Conservation (phyloP, 2,113 vertebrate species). For the Chaetops frenatus region DNA sequence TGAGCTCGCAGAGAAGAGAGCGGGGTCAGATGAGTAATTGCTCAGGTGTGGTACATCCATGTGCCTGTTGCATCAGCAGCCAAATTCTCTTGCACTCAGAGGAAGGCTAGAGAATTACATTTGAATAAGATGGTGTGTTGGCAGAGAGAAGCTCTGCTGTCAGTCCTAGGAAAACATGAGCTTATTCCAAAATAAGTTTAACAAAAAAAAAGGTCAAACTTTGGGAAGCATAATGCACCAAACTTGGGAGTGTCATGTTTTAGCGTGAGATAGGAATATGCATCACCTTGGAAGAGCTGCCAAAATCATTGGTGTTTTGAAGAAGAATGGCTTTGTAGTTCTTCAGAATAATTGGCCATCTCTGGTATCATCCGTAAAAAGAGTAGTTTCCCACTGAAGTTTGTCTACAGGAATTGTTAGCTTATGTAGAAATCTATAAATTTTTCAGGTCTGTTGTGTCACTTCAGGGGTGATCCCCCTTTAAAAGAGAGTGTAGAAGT, state of each 20-base stretch:
- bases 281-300: neutral
- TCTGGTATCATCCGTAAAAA: neutral
- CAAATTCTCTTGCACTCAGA: neutral
- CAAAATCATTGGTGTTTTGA: neutral
- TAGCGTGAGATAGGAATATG: neutral
- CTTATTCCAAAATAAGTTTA: neutral
- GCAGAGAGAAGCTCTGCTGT: neutral
- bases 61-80: neutral
- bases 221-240: fast-evolving
- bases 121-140: neutral
- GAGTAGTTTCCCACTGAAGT: neutral
- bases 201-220: neutral
- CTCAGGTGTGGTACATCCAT: neutral
- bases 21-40: neutral
- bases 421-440: neutral
- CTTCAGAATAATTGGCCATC: neutral
- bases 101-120: neutral
- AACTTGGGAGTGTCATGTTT: neutral
- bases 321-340: neutral
- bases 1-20: fast-evolving
- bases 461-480: neutral
- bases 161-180: neutral
- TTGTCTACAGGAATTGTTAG: neutral
- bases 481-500: neutral
- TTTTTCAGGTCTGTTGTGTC: neutral